Percentiles rank a stretch among this genome's conserved stretches.
Evolutionary conservation across 2,113 vertebrate genomes (phyloP).

Genomic region (Corydoras maculifer): DNA sequence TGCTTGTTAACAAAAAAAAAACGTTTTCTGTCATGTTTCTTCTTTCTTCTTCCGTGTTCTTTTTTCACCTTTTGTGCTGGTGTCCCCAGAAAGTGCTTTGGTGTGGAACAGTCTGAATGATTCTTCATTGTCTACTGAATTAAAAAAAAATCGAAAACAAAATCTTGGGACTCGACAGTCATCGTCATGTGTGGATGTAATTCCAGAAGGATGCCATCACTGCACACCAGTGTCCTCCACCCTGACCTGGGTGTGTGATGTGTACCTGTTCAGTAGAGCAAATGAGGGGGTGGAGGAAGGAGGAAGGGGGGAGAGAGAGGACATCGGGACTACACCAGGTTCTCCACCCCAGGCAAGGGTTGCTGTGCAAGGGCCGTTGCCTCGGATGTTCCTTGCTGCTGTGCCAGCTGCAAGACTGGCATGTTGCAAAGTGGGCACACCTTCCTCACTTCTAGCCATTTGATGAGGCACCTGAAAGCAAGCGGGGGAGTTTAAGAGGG

Average conservation of each 20-base stretch:
- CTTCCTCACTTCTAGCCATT: conserved; percentile 98
- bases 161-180: conserved; percentile 2
- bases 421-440: conserved; percentile 97
- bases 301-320: neutral
- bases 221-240: conserved; percentile 33
- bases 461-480: conserved; percentile 90
- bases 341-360: conserved; percentile 84
- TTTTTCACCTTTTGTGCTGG: conserved; percentile 49
- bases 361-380: conserved; percentile 67
- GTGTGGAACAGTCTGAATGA: conserved; percentile 60
- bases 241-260: conserved; percentile 25
- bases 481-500: neutral
- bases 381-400: conserved; percentile 79
- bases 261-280: conserved; percentile 55
- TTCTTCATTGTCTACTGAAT: conserved; percentile 49
- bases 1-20: conserved; percentile 14
- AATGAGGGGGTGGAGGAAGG: conserved; percentile 21
- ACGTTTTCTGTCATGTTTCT: conserved; percentile 34
- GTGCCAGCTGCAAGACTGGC: conserved; percentile 90
- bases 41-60: conserved; percentile 41
- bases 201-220: conserved; percentile 35
- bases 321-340: conserved; percentile 75
- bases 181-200: conserved; percentile 27
- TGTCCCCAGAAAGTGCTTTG: conserved; percentile 76
- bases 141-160: conserved; percentile 25